These are phyloP conservation scores for Aromia moschata DNA, from an alignment of 2,888 invertebrate genomes.

Conservation along the genomic window DNA sequence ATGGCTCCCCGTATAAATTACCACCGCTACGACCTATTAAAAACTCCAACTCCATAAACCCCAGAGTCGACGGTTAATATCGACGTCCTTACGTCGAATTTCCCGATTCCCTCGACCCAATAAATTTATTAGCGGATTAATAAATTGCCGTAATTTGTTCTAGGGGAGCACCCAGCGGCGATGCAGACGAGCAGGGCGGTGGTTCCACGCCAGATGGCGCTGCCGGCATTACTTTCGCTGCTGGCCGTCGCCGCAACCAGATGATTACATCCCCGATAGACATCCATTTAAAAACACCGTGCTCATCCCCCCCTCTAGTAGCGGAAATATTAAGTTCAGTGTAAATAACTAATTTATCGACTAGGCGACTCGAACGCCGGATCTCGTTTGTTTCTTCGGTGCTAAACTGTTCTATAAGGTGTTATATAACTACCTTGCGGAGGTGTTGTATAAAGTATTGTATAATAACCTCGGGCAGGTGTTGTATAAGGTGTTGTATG, in stretches of 20 bases:
- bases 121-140: constrained; percentile 38
- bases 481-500: too few species aligned
- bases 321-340: constrained; percentile 20
- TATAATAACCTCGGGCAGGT: too few species aligned
- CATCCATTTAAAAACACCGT: constrained; percentile 44
- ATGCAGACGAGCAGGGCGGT: constrained; percentile 78
- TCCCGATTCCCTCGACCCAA: constrained; percentile 3
- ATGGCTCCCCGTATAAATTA: not conserved
- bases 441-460: too few species aligned
- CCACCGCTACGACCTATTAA: not conserved
- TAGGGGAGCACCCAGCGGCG: constrained; percentile 87
- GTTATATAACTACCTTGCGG: too few species aligned
- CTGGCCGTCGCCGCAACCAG: constrained; percentile 52
- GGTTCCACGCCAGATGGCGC: constrained; percentile 50
- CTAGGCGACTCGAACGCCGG: constrained; percentile 18
- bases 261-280: constrained; percentile 54
- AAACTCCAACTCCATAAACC: not conserved
- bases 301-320: constrained; percentile 37
- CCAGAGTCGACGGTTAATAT: not conserved
- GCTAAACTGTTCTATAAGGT: constrained; percentile 38
- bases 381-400: constrained; percentile 41
- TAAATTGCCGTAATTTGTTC: constrained; percentile 52
- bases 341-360: constrained; percentile 25
- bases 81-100: constrained; percentile 2
- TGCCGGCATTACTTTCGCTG: constrained; percentile 50